Base-by-base conservation (phyloP, 2,113 vertebrate genomes). In the Oncorhynchus tshawytscha region DNA sequence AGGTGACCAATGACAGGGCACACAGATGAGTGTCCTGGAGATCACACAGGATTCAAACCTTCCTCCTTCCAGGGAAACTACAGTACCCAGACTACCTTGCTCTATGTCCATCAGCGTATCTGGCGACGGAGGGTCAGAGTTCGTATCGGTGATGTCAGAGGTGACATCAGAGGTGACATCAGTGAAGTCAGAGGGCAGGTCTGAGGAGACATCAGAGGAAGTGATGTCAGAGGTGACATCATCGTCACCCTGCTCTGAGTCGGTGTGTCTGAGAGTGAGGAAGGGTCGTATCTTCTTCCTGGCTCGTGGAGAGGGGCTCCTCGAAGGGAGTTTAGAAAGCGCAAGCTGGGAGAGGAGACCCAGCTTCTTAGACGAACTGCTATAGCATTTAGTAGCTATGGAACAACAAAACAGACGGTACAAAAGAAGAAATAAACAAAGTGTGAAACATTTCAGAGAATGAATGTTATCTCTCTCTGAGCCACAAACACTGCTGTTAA, bases 261-360 rank as follows among this genome's bases (percentile, higher is more conserved):
- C 59, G 59, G 20, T 78, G 82, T 81, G 79, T 79, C 88, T 29
- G 65, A 83, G 78, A 75, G 87, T 84, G 68, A 78, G 76, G 80
- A 87, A 82, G 81, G 67, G 84, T 77, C 86, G 90, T 69, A 81
- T 81, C 79, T 89, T 92, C 89, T 85, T 84, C 72, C 54, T 74
- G 18, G 85, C 93, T 83, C 89, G 91, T 77, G 84, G 84, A 0
- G 92, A 92, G 2, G 87, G 67, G 65, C 77, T 91, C 78, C 91
- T 89, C 51, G 82, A 85, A 66, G 91, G 89, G 76, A 93, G 78
- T 77, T 90, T 95, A 88, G 96, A 94, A 29, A 96, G 93, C 31
- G 94, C 91, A 81, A 97, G 95, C 78, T 93, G 93, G 84, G 95
- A 95, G 79, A 97, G 94, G 86, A 95, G 93, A 84, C 95, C 92